A percentile compares a stretch with the other conserved stretches of the same genome.
Conservation (phyloP, 2,797 vertebrate species). For the Coracias cyanogaster region DNA sequence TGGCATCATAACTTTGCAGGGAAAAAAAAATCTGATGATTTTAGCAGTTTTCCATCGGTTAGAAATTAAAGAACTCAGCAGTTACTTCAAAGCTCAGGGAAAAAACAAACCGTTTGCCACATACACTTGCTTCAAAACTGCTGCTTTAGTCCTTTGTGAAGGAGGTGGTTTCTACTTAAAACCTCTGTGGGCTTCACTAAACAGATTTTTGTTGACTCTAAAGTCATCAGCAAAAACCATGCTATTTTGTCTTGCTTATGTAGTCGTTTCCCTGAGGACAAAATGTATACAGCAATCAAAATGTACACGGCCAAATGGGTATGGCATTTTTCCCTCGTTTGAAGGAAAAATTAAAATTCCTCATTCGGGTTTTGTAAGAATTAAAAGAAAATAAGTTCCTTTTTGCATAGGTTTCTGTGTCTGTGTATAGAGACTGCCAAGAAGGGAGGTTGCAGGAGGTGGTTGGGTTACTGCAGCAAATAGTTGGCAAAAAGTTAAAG, state of each 20-base stretch:
- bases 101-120: neutral
- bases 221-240: neutral
- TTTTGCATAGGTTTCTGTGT: neutral
- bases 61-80: constrained; percentile 35
- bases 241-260: neutral
- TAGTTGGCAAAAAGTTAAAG: neutral
- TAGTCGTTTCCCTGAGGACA: neutral
- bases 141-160: neutral
- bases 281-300: neutral
- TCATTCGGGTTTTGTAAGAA: neutral
- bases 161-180: neutral
- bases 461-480: neutral
- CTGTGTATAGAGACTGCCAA: accelerated
- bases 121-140: neutral
- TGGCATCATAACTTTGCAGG: accelerated
- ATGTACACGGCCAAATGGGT: neutral
- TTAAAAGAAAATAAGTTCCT: neutral
- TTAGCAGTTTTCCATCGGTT: constrained; percentile 63
- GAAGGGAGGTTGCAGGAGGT: neutral
- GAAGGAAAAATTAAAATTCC: neutral
- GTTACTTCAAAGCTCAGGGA: constrained; percentile 15
- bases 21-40: neutral
- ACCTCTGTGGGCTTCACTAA: neutral
- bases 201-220: neutral
- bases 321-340: neutral